These are phyloP conservation scores for Nannoperca obscura DNA, from an alignment of 2,797 vertebrate species.

Conservation along the genomic window DNA sequence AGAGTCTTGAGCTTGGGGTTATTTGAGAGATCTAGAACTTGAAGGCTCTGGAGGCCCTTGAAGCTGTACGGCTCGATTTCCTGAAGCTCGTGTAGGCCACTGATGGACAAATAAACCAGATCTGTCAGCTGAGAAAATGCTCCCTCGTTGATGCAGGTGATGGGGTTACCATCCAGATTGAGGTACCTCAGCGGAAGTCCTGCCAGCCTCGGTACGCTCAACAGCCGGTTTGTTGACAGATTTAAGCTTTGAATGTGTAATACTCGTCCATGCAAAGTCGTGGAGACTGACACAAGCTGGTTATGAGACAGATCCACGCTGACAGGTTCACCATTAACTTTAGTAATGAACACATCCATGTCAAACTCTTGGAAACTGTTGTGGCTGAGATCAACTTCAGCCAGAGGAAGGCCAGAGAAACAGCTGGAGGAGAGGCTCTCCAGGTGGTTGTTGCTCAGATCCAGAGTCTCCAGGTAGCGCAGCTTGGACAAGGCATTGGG, in stretches of 20 bases:
- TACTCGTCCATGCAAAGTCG: conserved; percentile 52
- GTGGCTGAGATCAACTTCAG: conserved; percentile 93
- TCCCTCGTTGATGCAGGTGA: conserved; percentile 82
- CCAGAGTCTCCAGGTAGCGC: conserved; percentile 94
- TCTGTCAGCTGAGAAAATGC: conserved; percentile 88
- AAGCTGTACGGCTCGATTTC: conserved; percentile 87
- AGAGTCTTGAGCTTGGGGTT: conserved; percentile 87
- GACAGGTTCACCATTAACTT: conserved; percentile 87
- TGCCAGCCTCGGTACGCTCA: conserved; percentile 83
- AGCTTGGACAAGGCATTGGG: conserved; percentile 91
- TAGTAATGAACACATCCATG: conserved; percentile 86
- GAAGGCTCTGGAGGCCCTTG: conserved; percentile 87
- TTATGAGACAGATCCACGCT: conserved; percentile 94
- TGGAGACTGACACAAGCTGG: conserved; percentile 80
- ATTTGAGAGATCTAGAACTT: conserved; percentile 93
- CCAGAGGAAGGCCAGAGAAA: conserved; percentile 91
- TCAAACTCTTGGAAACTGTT: conserved; percentile 90
- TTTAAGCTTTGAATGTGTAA: conserved; percentile 91
- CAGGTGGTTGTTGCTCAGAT: conserved; percentile 93
- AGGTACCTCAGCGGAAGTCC: conserved; percentile 91
- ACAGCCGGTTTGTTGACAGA: conserved; percentile 90
- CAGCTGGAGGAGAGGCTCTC: conserved; percentile 85
- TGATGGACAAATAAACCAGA: conserved; percentile 91
- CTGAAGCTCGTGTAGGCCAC: conserved; percentile 82
- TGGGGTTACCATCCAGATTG: conserved; percentile 91